Base-by-base conservation (phyloP, 2,113 vertebrate species). In the Nyctibius bracteatus region DNA sequence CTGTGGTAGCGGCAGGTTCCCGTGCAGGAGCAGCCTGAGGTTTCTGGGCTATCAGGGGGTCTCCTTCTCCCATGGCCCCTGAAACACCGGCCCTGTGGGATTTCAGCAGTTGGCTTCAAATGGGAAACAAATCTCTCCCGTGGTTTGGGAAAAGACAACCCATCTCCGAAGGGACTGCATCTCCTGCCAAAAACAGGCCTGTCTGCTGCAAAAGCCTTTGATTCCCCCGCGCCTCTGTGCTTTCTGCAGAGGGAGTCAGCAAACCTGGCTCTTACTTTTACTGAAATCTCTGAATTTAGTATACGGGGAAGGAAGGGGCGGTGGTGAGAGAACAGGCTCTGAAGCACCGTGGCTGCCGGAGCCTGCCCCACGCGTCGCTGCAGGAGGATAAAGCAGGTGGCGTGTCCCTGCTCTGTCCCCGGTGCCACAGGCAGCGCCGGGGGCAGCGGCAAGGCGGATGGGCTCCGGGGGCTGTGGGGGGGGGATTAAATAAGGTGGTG, bases 281-380 rank as follows among this genome's bases (percentile, higher is more conserved):
- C 94, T 94, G 93, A 95, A 95, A 95, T 92, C 86, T 96, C 94
- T 95, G 95, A 95, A 96, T 97, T 97, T 97, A 96, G 88, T 94
- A 92, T 86, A 86, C 5, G 2, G 77, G 86, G 89, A 97, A 95
- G 95, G 86, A 96, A 97, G 92, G 86, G 92, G 95, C 78, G 96
- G 92, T 95, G 96, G 92, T 93, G 93, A 95, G 86, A 94, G 86
- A 96, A 92, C 80, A 95, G 94, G 59, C 83, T 90, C 88, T 62
- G 71, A 95, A 92, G 91, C 92, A 91, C 79, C 20, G 1, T 0
- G 15, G 31, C 82, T 80, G 86, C 82, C 6, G n/a, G 88, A 88
- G 33, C 86, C 65, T 4, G 24, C 67, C 66, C 46, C 1, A 28
- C 0, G 0, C 1, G 2, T 49, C 13, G 6, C 93, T 85, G 94